A percentile compares a stretch with the other conserved stretches of the same genome.
Evolutionary conservation across 1,140 invertebrate species (phyloP).

Genomic region (Lethocerus indicus): DNA sequence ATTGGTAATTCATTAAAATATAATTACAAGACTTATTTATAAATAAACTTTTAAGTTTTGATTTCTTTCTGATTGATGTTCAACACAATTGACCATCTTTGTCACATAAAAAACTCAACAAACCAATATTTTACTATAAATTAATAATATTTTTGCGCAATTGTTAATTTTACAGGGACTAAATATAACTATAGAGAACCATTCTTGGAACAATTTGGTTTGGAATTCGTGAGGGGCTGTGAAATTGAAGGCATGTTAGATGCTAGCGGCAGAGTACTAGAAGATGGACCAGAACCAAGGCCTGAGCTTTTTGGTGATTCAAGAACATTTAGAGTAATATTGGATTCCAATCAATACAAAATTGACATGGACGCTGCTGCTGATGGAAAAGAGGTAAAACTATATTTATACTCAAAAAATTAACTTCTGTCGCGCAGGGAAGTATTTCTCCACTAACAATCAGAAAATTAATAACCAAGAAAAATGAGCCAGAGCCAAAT

Average conservation of each 20-base stretch:
- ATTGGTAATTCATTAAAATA: constrained; percentile 56
- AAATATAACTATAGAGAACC: constrained; percentile 64
- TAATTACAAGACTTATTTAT: background rate
- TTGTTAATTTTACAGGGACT: too few species aligned
- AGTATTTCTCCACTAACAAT: too few species aligned
- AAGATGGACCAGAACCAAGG: constrained; percentile 85
- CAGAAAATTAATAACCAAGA: too few species aligned
- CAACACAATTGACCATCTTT: background rate
- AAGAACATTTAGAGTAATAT: constrained; percentile 80
- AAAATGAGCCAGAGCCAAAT: too few species aligned
- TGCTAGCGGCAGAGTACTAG: constrained; percentile 85
- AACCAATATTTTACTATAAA: too few species aligned
- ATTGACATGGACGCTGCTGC: constrained; percentile 73
- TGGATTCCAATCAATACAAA: constrained; percentile 94
- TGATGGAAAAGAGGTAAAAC: constrained; percentile 54
- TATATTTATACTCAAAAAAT: too few species aligned
- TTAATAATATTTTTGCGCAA: too few species aligned
- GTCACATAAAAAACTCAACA: background rate
- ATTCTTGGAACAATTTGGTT: constrained; percentile 79
- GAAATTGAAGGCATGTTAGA: constrained; percentile 99
- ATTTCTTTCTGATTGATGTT: background rate
- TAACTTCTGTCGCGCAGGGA: too few species aligned
- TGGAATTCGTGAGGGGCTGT: constrained; percentile 87
- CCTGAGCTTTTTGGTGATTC: constrained; percentile 73
- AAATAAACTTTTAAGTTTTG: background rate